phyloP scores from a whole-genome alignment of 1,140 invertebrate genomes.

The Myzus persicae region DNA sequence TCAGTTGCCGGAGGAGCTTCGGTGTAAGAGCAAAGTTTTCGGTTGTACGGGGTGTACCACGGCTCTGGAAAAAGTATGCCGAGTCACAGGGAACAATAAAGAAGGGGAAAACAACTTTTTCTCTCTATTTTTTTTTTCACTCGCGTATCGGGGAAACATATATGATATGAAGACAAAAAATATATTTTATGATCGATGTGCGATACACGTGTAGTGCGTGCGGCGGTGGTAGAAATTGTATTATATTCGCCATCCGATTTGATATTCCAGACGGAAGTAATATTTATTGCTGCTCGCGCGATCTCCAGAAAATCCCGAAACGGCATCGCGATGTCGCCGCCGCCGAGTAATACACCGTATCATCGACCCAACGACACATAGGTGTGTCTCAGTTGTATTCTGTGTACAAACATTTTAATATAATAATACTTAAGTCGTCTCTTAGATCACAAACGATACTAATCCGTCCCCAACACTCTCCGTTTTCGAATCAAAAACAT shows the following conservation, averaged over 20 bases:
- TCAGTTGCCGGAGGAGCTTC: not conserved
- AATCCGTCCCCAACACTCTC: not conserved
- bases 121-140: not conserved
- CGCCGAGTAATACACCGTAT: not conserved
- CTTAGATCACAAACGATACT: not conserved
- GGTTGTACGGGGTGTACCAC: not conserved
- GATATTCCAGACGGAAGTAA: constrained; percentile 52
- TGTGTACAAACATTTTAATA: not conserved
- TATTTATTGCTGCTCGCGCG: constrained; percentile 27
- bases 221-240: not conserved
- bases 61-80: not conserved
- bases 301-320: constrained; percentile 19
- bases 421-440: not conserved
- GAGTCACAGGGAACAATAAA: not conserved
- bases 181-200: constrained; percentile 41
- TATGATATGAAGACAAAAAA: not conserved
- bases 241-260: constrained; percentile 34
- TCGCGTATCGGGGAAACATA: not conserved
- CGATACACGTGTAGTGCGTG: not conserved
- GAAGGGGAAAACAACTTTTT: constrained; percentile 26
- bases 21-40: constrained; percentile 14
- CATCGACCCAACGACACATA: no score
- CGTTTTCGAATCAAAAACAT: not conserved
- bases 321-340: not conserved
- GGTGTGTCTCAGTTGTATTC: no score